Base-by-base conservation (phyloP, 2,888 invertebrate species). In the Blastobasis adustella region DNA sequence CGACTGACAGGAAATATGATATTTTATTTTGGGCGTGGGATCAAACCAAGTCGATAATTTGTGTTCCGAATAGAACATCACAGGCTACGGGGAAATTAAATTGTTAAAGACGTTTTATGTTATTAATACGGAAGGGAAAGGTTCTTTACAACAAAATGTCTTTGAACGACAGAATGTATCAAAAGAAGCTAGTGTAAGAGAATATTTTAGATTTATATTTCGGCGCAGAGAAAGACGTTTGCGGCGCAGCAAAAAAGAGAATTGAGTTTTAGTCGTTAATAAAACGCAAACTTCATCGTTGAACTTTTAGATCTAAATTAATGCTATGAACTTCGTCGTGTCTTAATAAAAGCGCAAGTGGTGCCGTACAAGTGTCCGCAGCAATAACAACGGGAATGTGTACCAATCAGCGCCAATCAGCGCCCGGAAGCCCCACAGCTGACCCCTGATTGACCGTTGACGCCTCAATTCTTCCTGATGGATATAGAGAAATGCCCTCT, bases 11-110 rank as follows among this genome's bases (percentile, higher is more conserved):
- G 88, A 88, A 87, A 88, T 86, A 87, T 87, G 88, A 88, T 88
- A 88, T 87, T 88, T 88, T 87, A 88, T 87, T 87, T 87, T 79
- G 79, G 83, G 85, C 85, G 87, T 87, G 86, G 88, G 87, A 87
- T 86, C 87, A 86, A 87, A 83, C 82, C 79, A 62, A 81, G 73
- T 80, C 82, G 84, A 86, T 87, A 87, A 87, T 85, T 84, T 81
- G 84, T 83, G 83, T 79, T 72, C 74, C 77, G 76, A 79, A 79
- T 73, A 73, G 76, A 78, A 82, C 78, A 80, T 83, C 82, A 82
- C 69, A 83, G 71, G 73, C 70, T 63, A 77, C 71, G 76, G 68
- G 75, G 73, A 76, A 81, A 79, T 78, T 74, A 82, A 83, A 85
- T 82, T 76, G 79, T 79, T 78, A 61, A 74, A 76, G 73, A 77